These are phyloP conservation scores for Drosophila burlai DNA, from an alignment of 1,140 invertebrate genomes.

Conservation along the genomic window DNA sequence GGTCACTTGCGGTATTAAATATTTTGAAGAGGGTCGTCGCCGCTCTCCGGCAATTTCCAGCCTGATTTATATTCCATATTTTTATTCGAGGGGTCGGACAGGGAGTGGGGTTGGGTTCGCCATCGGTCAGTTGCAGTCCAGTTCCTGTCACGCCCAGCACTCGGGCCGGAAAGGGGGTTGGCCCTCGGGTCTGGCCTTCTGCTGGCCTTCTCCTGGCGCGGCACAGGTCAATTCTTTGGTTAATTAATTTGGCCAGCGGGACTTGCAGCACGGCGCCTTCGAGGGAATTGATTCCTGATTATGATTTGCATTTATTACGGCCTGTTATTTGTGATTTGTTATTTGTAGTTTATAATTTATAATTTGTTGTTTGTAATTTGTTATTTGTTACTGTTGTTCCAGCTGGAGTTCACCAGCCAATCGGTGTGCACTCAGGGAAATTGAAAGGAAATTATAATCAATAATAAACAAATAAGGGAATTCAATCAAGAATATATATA, in stretches of 20 bases:
- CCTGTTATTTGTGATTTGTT: conserved; percentile 19
- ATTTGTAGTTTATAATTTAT: conserved; percentile 3
- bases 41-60: conserved; percentile 47
- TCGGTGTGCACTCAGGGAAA: background rate
- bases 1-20: conserved; percentile 81
- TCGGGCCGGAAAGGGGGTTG: conserved; percentile 24
- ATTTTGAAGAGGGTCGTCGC: conserved; percentile 77
- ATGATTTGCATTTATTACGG: conserved; percentile 63
- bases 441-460: background rate
- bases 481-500: no score
- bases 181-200: background rate
- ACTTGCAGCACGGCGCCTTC: conserved; percentile 12
- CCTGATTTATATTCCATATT: conserved; percentile 66
- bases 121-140: conserved; percentile 32
- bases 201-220: background rate
- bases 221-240: conserved; percentile 43
- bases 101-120: background rate
- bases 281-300: conserved; percentile 46
- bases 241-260: conserved; percentile 53
- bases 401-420: conserved; percentile 51
- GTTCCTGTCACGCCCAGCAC: conserved; percentile 67
- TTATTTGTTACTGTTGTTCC: conserved; percentile 51
- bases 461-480: background rate
- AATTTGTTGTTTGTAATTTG: conserved; percentile 3
- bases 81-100: conserved; percentile 3